Percentiles rank a stretch among this genome's conserved stretches.
Conservation (phyloP, 2,888 invertebrate genomes). For the Zelleria hepariella region DNA sequence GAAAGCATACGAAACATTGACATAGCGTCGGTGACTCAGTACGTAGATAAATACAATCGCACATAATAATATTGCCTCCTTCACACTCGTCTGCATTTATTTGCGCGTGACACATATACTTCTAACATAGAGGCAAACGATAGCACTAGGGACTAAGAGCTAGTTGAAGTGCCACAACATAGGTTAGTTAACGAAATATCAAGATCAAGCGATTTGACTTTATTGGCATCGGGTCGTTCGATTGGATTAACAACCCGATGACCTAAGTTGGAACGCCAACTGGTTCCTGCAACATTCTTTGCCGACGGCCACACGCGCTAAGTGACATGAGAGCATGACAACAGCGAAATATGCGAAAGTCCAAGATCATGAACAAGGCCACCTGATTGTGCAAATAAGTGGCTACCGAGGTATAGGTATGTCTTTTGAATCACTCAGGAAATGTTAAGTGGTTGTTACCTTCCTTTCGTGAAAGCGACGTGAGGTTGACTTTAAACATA, state of each 20-base stretch:
- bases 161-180: background rate
- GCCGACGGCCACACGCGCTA: constrained; percentile 18
- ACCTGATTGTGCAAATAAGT: background rate
- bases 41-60: background rate
- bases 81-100: background rate
- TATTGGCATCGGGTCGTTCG: background rate
- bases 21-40: background rate
- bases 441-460: background rate
- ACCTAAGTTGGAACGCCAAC: constrained; percentile 20
- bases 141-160: background rate
- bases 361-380: background rate
- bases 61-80: background rate
- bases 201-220: background rate
- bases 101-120: background rate
- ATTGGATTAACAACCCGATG: constrained; percentile 13
- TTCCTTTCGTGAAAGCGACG: background rate
- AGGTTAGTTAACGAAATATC: background rate
- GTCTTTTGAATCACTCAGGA: background rate
- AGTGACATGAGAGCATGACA: constrained; percentile 20
- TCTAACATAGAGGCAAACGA: background rate
- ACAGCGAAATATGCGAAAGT: constrained; percentile 13
- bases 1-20: background rate
- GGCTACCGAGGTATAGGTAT: background rate
- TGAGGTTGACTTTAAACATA: background rate
- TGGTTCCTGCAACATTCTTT: constrained; percentile 32